These are phyloP conservation scores for Sparidentex hasta DNA, from an alignment of 2,797 vertebrate species.

Conservation along the genomic window DNA sequence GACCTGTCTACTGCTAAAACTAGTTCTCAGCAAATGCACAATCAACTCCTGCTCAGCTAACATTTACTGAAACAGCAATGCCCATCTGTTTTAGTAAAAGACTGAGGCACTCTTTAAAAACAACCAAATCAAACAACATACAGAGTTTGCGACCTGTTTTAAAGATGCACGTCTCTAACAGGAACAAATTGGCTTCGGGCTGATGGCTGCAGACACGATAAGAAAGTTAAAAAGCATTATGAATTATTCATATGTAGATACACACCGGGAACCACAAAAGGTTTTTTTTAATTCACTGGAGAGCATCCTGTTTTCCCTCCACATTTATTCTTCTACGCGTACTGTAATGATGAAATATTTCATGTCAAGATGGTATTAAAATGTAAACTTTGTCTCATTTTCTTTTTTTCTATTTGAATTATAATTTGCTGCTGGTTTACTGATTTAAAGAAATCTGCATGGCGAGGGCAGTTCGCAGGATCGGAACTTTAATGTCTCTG, in stretches of 20 bases:
- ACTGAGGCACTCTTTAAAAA: background rate
- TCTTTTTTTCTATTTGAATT: background rate
- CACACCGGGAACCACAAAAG: background rate
- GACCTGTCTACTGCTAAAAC: background rate
- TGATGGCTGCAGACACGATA: background rate
- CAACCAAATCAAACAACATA: background rate
- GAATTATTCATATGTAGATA: conserved; percentile 6
- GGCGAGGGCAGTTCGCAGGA: background rate
- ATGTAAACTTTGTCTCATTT: too few species aligned
- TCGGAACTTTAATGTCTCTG: background rate
- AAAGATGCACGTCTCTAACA: background rate
- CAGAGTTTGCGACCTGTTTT: background rate
- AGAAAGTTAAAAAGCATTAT: background rate
- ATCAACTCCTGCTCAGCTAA: background rate
- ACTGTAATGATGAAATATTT: background rate
- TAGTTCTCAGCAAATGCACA: background rate
- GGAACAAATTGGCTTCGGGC: background rate
- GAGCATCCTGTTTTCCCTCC: too few species aligned
- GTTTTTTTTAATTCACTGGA: background rate
- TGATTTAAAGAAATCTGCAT: background rate
- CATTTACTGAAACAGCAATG: background rate
- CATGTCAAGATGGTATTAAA: background rate
- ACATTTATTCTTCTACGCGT: background rate
- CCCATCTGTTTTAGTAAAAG: background rate
- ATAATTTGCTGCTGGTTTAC: background rate